A percentile compares a stretch with the other conserved stretches of the same genome.
Conservation (phyloP, 30 jellyfish, hydroid and myxozoan species). For the Chironex yamaguchii region DNA sequence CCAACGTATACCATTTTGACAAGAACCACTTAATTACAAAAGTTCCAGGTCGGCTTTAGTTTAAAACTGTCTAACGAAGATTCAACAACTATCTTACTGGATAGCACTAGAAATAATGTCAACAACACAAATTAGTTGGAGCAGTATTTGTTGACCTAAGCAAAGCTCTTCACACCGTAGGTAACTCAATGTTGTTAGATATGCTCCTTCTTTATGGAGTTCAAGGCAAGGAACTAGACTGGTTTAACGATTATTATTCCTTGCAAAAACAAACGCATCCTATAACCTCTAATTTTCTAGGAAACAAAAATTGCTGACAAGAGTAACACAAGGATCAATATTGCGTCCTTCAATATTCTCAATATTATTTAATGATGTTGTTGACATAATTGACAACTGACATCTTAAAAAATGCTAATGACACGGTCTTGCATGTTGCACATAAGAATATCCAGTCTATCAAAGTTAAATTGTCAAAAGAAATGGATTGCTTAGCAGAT, state of each 20-base stretch:
- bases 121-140: neutral
- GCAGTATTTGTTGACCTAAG: conserved; percentile 18
- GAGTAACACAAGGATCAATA: conserved; percentile 43
- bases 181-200: conserved; percentile 7
- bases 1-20: no score
- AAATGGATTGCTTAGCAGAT: no score
- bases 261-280: neutral
- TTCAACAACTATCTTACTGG: conserved; percentile 25
- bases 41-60: conserved; percentile 19
- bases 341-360: neutral
- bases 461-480: no score
- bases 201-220: neutral
- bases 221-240: conserved; percentile 2
- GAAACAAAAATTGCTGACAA: neutral
- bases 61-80: neutral
- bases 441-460: no score
- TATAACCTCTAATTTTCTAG: neutral
- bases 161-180: neutral
- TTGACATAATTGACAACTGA: neutral
- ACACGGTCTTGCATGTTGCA: no score
- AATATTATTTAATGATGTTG: conserved; percentile 1
- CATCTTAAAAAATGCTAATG: conserved; percentile 18
- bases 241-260: conserved; percentile 8
- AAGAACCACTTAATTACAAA: no score
- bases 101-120: conserved; percentile 3